Conservation (phyloP, 2,888 invertebrate genomes). For the Cancer borealis region DNA sequence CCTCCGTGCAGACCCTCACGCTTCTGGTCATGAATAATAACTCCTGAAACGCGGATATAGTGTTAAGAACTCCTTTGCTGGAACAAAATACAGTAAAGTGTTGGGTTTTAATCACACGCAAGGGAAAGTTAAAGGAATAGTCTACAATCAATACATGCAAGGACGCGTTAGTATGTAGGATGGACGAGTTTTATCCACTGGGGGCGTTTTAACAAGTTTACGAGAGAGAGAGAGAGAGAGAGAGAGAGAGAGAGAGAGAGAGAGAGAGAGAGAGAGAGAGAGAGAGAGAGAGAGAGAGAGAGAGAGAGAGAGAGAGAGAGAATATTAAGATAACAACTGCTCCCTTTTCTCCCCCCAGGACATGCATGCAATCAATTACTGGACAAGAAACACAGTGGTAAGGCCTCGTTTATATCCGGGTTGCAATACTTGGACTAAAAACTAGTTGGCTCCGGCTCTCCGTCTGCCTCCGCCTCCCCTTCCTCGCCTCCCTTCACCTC, state of each 20-base stretch:
- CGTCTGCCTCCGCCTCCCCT: neutral
- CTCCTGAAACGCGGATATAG: too few relatives aligned
- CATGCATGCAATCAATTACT: neutral
- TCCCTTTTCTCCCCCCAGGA: neutral
- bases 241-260: neutral
- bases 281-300: constrained; percentile 61
- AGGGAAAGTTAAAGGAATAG: neutral
- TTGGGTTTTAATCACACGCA: neutral
- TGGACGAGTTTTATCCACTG: neutral
- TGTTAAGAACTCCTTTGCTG: too few relatives aligned
- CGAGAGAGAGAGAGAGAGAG: too few relatives aligned
- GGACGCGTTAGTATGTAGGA: neutral
- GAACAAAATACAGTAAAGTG: too few relatives aligned
- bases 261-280: constrained; percentile 52
- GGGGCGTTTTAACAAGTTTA: neutral
- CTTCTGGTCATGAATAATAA: too few relatives aligned
- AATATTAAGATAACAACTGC: neutral
- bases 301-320: constrained; percentile 50
- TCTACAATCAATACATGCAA: neutral
- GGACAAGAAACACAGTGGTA: neutral
- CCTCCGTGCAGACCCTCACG: too few relatives aligned
- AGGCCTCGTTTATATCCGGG: neutral
- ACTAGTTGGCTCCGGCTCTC: constrained; percentile 1
- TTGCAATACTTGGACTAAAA: constrained; percentile 5
- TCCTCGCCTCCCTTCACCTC: neutral